Evolutionary conservation across 2,113 vertebrate genomes (phyloP).

Genomic region (Percopsis transmontana): DNA sequence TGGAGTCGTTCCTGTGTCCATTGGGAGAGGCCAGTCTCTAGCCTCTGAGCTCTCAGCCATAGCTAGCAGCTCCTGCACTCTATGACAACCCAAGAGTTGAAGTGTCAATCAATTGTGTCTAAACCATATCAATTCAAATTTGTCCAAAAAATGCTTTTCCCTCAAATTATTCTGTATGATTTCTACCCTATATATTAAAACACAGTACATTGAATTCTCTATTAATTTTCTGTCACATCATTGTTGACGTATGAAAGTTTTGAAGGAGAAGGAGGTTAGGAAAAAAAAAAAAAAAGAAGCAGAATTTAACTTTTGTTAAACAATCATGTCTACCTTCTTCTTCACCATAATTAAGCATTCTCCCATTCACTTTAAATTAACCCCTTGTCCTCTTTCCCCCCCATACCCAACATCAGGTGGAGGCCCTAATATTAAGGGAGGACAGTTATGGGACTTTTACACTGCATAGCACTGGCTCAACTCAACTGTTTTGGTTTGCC

Average conservation of each 20-base stretch:
- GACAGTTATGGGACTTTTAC: too few relatives aligned
- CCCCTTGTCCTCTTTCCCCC: too few relatives aligned
- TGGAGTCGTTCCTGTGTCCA: conserved; percentile 49
- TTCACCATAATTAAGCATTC: too few relatives aligned
- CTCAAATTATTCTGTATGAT: background rate
- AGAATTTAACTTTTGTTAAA: too few relatives aligned
- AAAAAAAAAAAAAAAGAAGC: too few relatives aligned
- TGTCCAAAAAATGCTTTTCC: background rate
- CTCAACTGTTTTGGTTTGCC: too few relatives aligned
- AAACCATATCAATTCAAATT: background rate
- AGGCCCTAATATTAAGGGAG: background rate
- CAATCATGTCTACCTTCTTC: too few relatives aligned
- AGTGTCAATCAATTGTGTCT: background rate
- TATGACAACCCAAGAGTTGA: conserved; percentile 35
- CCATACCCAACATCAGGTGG: background rate
- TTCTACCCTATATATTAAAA: background rate
- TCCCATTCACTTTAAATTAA: too few relatives aligned
- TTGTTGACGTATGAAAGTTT: too few relatives aligned
- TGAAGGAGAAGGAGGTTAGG: too few relatives aligned
- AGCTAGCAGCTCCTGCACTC: conserved; percentile 70
- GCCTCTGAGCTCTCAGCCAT: conserved; percentile 49
- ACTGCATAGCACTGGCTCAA: too few relatives aligned
- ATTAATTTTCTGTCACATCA: too few relatives aligned
- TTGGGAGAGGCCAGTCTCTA: background rate
- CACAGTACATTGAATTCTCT: background rate